A percentile compares a stretch with the other conserved stretches of the same genome.
Evolutionary conservation across 1,140 invertebrate genomes (phyloP).

Genomic region (Phymastichus coffea): DNA sequence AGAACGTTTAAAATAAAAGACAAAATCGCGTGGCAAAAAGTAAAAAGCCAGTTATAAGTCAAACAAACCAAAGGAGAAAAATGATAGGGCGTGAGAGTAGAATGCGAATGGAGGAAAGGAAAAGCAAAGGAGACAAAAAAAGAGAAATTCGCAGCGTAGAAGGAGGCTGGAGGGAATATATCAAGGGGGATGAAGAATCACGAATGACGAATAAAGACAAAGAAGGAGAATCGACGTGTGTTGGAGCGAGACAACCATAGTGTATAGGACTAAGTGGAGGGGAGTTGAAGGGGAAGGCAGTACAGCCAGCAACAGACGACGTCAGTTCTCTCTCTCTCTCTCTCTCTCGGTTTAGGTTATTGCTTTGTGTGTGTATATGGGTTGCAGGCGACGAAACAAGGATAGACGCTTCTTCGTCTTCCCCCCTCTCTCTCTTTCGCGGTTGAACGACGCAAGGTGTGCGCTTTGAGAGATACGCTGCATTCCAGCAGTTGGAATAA

Average conservation of each 20-base stretch:
- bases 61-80: background rate
- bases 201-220: constrained; percentile 10
- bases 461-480: too few species aligned
- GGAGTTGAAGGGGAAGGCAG: background rate
- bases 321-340: too few species aligned
- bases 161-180: too few species aligned
- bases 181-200: constrained; percentile 12
- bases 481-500: too few species aligned
- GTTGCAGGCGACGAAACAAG: too few species aligned
- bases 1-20: too few species aligned
- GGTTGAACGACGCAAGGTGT: too few species aligned
- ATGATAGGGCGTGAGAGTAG: background rate
- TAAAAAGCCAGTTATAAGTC: background rate
- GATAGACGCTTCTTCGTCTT: too few species aligned
- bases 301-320: constrained; percentile 26
- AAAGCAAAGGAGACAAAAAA: background rate
- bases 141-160: too few species aligned
- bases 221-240: constrained; percentile 11
- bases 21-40: too few species aligned
- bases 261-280: constrained; percentile 6
- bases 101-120: background rate
- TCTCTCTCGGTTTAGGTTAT: too few species aligned
- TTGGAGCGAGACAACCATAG: background rate
- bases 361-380: background rate
- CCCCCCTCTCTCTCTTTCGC: background rate